Percentiles rank a stretch among this genome's conserved stretches.
These are phyloP conservation scores for Serrognathus titanus DNA, from an alignment of 2,888 invertebrate genomes.

Conservation along the genomic window DNA sequence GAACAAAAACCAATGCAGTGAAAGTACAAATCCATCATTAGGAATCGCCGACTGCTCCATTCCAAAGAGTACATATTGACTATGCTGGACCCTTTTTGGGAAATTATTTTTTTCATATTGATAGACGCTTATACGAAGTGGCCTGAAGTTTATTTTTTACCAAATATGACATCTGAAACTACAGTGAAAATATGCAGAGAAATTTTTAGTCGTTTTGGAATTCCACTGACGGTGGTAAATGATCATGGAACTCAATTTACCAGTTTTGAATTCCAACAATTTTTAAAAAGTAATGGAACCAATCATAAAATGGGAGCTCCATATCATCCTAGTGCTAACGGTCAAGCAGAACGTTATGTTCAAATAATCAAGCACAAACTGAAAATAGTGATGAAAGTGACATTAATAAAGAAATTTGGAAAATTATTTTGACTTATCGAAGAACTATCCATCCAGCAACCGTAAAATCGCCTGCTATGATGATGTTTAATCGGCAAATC, in stretches of 20 bases:
- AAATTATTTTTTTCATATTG: slow-evolving; percentile 22
- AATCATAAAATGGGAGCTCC: slow-evolving; percentile 15
- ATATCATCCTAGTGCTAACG: slow-evolving; percentile 22
- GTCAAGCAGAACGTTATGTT: slow-evolving; percentile 17
- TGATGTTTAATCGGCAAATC: slow-evolving; percentile 24
- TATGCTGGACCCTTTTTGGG: slow-evolving; percentile 25
- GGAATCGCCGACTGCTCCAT: slow-evolving; percentile 22
- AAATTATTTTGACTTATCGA: slow-evolving; percentile 8
- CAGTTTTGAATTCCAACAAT: slow-evolving; percentile 23
- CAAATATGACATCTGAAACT: slow-evolving; percentile 19
- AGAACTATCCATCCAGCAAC: slow-evolving; percentile 20
- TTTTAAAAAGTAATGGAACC: slow-evolving; percentile 16
- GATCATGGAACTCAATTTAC: slow-evolving; percentile 31
- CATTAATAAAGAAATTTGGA: not conserved
- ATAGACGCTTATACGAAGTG: slow-evolving; percentile 27
- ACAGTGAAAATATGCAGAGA: slow-evolving; percentile 18
- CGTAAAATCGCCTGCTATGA: slow-evolving; percentile 18
- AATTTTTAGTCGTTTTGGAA: slow-evolving; percentile 29
- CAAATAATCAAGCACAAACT: slow-evolving; percentile 12
- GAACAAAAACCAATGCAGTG: slow-evolving; percentile 18
- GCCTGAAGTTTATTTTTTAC: slow-evolving; percentile 24
- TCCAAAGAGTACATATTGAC: slow-evolving; percentile 25
- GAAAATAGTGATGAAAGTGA: not conserved
- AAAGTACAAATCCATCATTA: slow-evolving; percentile 21
- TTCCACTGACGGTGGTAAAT: slow-evolving; percentile 27